These are phyloP conservation scores for Scelioninae gen. 2 DNA, from an alignment of 2,888 invertebrate genomes.

Conservation along the genomic window DNA sequence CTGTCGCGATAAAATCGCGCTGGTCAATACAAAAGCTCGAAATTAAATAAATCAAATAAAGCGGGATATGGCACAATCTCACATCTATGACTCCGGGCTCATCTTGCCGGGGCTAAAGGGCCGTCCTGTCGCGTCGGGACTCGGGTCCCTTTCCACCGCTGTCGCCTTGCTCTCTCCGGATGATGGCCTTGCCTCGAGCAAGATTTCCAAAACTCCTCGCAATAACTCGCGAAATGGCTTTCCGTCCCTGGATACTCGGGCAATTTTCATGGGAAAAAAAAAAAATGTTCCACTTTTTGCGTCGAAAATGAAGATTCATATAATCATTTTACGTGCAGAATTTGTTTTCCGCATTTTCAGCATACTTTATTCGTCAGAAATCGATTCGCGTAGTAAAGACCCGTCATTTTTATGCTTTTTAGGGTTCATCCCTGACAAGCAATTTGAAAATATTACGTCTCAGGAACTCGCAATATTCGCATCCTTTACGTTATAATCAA, in stretches of 20 bases:
- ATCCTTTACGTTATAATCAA: conserved; percentile 21
- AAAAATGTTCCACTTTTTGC: conserved; percentile 44
- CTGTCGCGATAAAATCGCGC: conserved; percentile 50
- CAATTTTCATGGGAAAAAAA: conserved; percentile 51
- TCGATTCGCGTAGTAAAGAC: conserved; percentile 43
- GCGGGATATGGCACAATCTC: conserved; percentile 62
- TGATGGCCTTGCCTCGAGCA: conserved; percentile 61
- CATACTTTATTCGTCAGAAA: conserved; percentile 47
- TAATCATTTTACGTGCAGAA: conserved; percentile 51
- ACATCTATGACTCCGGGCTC: conserved; percentile 66
- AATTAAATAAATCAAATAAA: conserved; percentile 71
- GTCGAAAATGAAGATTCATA: conserved; percentile 37
- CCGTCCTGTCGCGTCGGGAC: no score
- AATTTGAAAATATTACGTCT: conserved; percentile 54
- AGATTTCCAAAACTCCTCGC: conserved; percentile 67
- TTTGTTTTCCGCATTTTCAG: conserved; percentile 53
- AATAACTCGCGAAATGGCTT: conserved; percentile 66
- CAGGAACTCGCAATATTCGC: conserved; percentile 33
- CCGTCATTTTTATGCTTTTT: conserved; percentile 33
- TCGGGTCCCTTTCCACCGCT: not conserved
- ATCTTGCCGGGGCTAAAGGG: conserved; percentile 64
- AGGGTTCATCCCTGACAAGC: conserved; percentile 37
- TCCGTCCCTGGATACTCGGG: conserved; percentile 41
- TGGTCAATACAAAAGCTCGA: conserved; percentile 65
- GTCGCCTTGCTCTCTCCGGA: conserved; percentile 10